Evolutionary conservation across 2,888 invertebrate genomes (phyloP).

Genomic region (Oscheius sp.): DNA sequence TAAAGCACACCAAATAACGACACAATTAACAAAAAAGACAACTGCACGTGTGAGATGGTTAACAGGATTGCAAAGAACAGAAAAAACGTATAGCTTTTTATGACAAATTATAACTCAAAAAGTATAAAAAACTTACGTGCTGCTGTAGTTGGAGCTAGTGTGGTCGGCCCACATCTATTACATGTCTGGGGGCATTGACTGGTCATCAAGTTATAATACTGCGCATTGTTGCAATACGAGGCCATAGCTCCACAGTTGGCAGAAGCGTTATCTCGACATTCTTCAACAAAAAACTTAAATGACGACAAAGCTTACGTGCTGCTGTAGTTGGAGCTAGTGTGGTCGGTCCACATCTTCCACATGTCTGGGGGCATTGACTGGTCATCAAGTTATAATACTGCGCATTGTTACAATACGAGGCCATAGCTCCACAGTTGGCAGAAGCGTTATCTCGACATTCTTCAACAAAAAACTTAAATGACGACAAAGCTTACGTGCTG

Average conservation of each 20-base stretch:
- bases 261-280: background rate
- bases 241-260: background rate
- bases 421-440: background rate
- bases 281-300: background rate
- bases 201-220: background rate
- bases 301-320: background rate
- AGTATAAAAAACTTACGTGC: too few species aligned
- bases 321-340: conserved; percentile 1
- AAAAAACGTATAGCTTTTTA: too few species aligned
- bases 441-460: background rate
- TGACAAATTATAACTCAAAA: too few species aligned
- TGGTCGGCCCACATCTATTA: background rate
- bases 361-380: background rate
- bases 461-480: background rate
- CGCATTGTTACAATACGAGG: background rate
- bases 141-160: background rate
- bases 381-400: conserved; percentile 1
- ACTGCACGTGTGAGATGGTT: too few species aligned
- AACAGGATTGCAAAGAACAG: too few species aligned
- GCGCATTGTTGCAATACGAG: background rate
- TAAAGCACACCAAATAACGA: too few species aligned
- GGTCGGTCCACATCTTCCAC: background rate
- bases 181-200: background rate
- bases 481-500: background rate
- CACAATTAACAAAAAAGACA: too few species aligned